Evolutionary conservation across 2,888 invertebrate genomes (phyloP), one percentile per base, ranked within the genome.

Genomic region (Argyra leucocephala): DNA sequence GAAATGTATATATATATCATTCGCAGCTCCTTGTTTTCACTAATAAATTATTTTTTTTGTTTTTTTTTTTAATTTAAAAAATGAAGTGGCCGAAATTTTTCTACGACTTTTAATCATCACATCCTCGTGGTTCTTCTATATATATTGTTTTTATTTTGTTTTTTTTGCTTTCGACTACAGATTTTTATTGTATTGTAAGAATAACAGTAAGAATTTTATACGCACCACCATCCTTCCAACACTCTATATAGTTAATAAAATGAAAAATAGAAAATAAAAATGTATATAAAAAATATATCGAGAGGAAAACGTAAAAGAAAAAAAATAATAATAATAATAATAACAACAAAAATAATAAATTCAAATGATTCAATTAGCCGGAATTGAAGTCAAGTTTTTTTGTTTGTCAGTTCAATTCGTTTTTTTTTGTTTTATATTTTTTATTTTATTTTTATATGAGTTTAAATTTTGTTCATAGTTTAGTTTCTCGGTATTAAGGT

Each of bases 321-420:
- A 7, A 31, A 31, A 31, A 31, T 7, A 31, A 31, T 7, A 31
- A 31, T 7, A 31, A 31, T 31, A 31, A 31, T 10, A 37, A 37
- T 9, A 9, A 37, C 5, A 37, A 37, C 15, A 37, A 6, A 15
- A 37, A 37, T 3, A 37, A 37, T 3, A 15, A 37, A 12, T 37
- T 37, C 37, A 37, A 37, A 37, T 37, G 37, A 37, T 37, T 37
- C 37, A 37, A 37, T 37, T 37, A 37, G 37, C 37, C 37, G 37
- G 37, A 37, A 37, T 37, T 37, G 37, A 37, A 37, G 37, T 37
- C 10, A 37, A 37, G 12, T 15, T 37, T 37, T 37, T 37, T 37
- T 12, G 10, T 37, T 3, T 37, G 3, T 37, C 37, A 37, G 15
- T 37, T 37, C 37, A 37, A 37, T 37, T 37, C 15, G 15, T 37